Evolutionary conservation across 1,140 invertebrate genomes (phyloP).

Genomic region (Drosophila sproati): DNA sequence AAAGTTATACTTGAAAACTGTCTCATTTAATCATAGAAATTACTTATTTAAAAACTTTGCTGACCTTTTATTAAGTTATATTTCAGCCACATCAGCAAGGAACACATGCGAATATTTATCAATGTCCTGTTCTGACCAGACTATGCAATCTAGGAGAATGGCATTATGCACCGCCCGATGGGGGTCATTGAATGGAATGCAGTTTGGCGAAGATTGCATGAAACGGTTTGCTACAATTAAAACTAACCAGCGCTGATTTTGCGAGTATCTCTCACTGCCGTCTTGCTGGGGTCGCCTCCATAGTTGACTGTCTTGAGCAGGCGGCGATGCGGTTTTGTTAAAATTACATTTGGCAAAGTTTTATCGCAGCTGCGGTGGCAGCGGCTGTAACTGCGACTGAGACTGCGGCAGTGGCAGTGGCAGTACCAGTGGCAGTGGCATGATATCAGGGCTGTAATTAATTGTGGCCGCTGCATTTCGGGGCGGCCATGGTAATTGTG

Average conservation of each 20-base stretch:
- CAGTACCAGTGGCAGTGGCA: constrained; percentile 44
- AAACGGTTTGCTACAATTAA: constrained; percentile 75
- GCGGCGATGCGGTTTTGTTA: constrained; percentile 81
- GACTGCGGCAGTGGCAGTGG: constrained; percentile 8
- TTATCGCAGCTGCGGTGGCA: constrained; percentile 70
- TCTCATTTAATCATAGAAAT: too few species aligned
- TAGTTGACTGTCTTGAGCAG: constrained; percentile 69
- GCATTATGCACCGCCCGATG: not conserved
- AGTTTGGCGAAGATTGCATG: constrained; percentile 72
- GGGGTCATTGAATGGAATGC: constrained; percentile 39
- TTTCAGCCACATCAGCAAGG: not conserved
- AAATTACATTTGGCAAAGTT: constrained; percentile 82
- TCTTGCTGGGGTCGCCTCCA: constrained; percentile 13
- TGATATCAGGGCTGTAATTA: constrained; percentile 81
- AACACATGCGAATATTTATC: not conserved
- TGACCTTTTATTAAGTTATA: too few species aligned
- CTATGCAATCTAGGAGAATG: too few species aligned
- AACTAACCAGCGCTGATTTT: constrained; percentile 74
- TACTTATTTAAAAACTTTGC: too few species aligned
- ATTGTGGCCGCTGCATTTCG: constrained; percentile 80
- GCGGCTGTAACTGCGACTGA: constrained; percentile 25
- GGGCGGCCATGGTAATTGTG: constrained; percentile 81
- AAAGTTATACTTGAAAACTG: too few species aligned
- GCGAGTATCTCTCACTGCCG: constrained; percentile 58
- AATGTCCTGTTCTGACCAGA: not conserved